Evolutionary conservation across 2,888 invertebrate genomes (phyloP), one percentile per base, ranked within the genome.

Genomic region (Ernsta delagoae): DNA sequence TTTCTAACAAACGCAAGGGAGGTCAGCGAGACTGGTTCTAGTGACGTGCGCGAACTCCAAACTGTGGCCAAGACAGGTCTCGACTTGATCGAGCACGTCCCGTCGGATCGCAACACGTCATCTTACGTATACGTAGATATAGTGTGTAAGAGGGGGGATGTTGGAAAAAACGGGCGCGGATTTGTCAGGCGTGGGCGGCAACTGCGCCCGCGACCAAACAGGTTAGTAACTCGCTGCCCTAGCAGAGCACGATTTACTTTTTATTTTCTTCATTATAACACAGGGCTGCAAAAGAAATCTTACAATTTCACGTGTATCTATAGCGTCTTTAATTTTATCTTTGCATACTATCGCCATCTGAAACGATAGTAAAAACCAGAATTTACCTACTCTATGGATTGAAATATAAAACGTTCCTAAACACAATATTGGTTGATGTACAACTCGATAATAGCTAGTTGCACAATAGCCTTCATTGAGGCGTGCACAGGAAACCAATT

Each of bases 131-230:
- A 61, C 24, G 8, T 63, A 69, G 50, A 56, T 45, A 65, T 24
- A 70, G 59, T 70, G 70, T 72, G 71, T 75, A 72, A 67, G 70
- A 70, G 72, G 71, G 71, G 70, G 73, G 75, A 76, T 78, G 77
- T 74, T 78, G 79, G 77, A 81, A 80, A 80, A 79, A 79, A 85
- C 84, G 82, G 83, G 84, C 87, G 89, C 87, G 86, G 92, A 89
- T 92, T 92, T 92, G 90, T 89, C 83, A 85, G 86, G 85, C 88
- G 92, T 90, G 83, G 91, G 90, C 87, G 88, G 82, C 78, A 74
- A 76, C 79, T 76, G 81, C 84, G 84, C 81, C 81, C 83, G 82
- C 86, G 76, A 79, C 85, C 85, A 89, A 93, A 93, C 92, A 89
- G 91, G 92, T 93, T 92, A 72, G 71, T 73, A 64, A 56, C 64